Evolutionary conservation across 1,140 invertebrate species (phyloP), one percentile per base, ranked within the genome.

Genomic region (Zaprionus kolodkinae): DNA sequence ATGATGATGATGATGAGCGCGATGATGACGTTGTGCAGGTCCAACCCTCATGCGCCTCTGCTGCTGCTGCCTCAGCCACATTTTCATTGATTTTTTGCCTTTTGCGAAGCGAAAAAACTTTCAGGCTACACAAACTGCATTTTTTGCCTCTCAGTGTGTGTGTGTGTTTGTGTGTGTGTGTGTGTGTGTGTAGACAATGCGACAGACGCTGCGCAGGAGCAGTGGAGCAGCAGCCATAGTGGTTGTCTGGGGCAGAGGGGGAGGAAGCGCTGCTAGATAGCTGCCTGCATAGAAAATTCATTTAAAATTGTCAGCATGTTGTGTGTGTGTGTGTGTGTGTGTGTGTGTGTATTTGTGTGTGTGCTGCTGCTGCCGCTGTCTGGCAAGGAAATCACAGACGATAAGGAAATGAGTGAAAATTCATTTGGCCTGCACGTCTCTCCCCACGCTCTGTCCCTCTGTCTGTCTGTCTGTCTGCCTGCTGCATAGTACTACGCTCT

Each of bases 341-440:
- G 38, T 40, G n/a, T 43, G n/a, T 43, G n/a, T n/a, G 40, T 43
- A 13, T 40, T 1, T 40, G 0, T 40, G 0, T 40, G n/a, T 15
- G 1, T 43, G 38, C n/a, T 15, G 40, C 40, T 45, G 40, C 40
- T 67, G 66, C 55, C 72, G 71, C 69, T 67, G 84, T 88, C 78
- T 89, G 85, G 86, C 78, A 90, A 89, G 85, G 85, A 89, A 89
- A 89, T 89, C 85, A 89, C 85, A 89, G 85, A 90, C 85, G 85
- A 89, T 89, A 89, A 89, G 85, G 85, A 89, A 89, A 89, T 89
- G 85, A 90, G 85, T 81, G 85, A 88, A 88, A 88, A 88, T 88
- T 88, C 85, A 88, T 88, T 88, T 89, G 80, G 71, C 79, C 40
- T 25, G 17, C 1, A 11, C 52, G 13, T 10, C 1, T 17, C 35